Evolutionary conservation across 2,888 invertebrate genomes (phyloP).

Genomic region (Uropetala carovei): DNA sequence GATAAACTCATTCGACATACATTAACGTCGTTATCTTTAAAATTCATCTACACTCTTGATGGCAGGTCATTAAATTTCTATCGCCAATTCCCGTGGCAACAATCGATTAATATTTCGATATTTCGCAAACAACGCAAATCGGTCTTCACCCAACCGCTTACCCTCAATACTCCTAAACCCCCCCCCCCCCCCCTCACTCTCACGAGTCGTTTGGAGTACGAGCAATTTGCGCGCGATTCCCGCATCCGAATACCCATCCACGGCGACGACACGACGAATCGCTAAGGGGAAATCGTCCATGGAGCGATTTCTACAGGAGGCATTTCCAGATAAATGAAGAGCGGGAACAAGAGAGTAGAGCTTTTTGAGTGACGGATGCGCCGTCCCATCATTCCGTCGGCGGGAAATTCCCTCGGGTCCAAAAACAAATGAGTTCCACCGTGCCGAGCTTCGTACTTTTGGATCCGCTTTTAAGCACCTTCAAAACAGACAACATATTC

Average conservation of each 20-base stretch:
- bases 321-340: not conserved
- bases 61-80: not conserved
- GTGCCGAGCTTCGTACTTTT: not conserved
- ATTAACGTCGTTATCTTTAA: no score
- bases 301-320: not conserved
- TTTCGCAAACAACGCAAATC: not conserved
- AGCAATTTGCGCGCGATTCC: not conserved
- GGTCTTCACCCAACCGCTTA: no score
- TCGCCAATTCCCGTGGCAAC: not conserved
- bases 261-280: not conserved
- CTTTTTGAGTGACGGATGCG: conserved; percentile 17
- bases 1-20: no score
- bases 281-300: conserved; percentile 1
- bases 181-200: not conserved
- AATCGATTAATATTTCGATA: not conserved
- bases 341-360: not conserved
- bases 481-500: conserved; percentile 16
- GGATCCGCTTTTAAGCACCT: conserved; percentile 7
- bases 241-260: conserved; percentile 9
- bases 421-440: not conserved
- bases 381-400: conserved; percentile 9
- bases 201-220: not conserved
- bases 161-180: no score
- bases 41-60: no score
- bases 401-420: not conserved